Conservation (phyloP, 2,113 vertebrate genomes). For the Falcunculus frontatus region DNA sequence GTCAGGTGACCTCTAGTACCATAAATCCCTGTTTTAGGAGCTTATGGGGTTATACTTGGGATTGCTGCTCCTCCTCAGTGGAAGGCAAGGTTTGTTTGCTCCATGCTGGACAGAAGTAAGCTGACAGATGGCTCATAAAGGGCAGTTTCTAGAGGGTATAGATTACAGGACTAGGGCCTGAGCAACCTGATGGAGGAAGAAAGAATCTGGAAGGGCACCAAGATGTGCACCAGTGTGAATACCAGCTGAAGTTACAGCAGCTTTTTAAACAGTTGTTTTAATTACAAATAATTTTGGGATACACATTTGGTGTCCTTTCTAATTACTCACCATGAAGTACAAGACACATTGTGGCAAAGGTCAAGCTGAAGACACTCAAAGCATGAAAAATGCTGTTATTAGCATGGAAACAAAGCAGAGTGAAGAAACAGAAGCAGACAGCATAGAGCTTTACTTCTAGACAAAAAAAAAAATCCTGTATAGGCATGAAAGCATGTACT, state of each 20-base stretch:
- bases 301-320: background rate
- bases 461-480: background rate
- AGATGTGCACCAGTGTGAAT: background rate
- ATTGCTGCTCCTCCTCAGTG: background rate
- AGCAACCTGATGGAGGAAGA: background rate
- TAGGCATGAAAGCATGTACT: background rate
- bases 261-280: slow-evolving; percentile 2
- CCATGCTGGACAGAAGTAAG: background rate
- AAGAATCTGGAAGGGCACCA: background rate
- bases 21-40: background rate
- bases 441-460: background rate
- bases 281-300: background rate
- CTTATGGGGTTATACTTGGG: background rate
- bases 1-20: background rate
- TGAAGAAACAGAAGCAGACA: background rate
- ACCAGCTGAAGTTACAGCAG: background rate
- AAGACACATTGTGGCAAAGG: slow-evolving; percentile 3
- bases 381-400: background rate
- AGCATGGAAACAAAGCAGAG: background rate
- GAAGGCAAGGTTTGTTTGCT: background rate
- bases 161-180: background rate
- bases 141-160: background rate
- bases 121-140: background rate
- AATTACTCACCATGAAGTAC: background rate
- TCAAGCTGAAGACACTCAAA: background rate